phyloP scores from a whole-genome alignment of 2,113 vertebrate species.

The Chaetodon auriga region DNA sequence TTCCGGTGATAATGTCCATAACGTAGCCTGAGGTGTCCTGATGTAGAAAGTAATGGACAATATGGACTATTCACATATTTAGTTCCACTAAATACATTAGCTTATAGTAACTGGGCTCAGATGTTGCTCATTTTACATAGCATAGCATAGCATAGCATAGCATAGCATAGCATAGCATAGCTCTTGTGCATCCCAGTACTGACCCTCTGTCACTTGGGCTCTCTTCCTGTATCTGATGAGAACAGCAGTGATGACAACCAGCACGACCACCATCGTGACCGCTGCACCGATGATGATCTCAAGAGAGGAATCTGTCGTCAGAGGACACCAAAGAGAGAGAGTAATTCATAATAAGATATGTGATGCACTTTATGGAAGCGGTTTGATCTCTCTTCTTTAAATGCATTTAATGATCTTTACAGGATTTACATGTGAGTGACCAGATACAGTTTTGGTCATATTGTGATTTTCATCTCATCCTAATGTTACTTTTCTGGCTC shows the following conservation, averaged over 20 bases:
- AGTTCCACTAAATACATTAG: no score
- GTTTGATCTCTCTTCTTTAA: no score
- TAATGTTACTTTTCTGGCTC: neutral
- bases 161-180: neutral
- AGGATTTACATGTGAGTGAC: neutral
- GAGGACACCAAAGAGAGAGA: neutral
- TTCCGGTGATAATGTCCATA: no score
- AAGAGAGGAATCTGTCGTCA: fast-evolving
- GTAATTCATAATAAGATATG: no score
- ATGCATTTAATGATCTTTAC: neutral
- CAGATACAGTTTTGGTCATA: neutral
- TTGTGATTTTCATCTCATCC: neutral
- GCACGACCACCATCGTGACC: neutral
- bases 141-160: no score
- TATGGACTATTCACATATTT: no score
- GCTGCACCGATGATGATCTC: constrained; percentile 2
- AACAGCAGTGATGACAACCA: neutral
- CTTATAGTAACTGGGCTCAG: no score
- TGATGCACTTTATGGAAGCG: neutral
- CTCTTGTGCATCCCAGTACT: neutral
- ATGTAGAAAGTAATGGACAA: no score
- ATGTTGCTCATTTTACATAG: no score
- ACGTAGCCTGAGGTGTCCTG: no score
- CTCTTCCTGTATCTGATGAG: constrained; percentile 33
- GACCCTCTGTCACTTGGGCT: constrained; percentile 3